Evolutionary conservation across 2,113 vertebrate genomes (phyloP), one percentile per base, ranked within the genome.

Genomic region (Orycteropus afer): DNA sequence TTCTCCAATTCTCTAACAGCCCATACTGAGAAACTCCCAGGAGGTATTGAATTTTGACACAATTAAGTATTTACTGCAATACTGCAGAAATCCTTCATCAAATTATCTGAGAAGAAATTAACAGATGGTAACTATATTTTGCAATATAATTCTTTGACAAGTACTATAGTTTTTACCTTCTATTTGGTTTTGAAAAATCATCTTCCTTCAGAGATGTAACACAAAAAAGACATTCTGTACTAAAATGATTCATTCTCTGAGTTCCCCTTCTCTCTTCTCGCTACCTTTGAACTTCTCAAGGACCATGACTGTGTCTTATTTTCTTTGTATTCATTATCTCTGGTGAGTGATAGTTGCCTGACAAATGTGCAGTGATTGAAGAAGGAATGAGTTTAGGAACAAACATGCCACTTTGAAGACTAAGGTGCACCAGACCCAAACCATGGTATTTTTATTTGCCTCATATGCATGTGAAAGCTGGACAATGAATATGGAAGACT

Each of bases 1-100:
- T 32, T 93, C 63, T 84, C 29, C 7, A 63, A 1, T 81, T 94
- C 37, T 51, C 12, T 73, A 78, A 88, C 65, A 91, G 22, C 23
- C 37, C 47, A 10, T 42, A 61, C 86, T 81, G 49, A 89, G 22
- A 45, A 53, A 84, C 10, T 37, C 65, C 5, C 12, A 51, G 40
- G 42, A 40, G 12, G 3, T 40, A 59, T 37, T 86, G 51, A 73
- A 51, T 80, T 91, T 83, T 79, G n/a, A 55, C 20, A 37, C 2
- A 23, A 74, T 69, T 76, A 55, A 77, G 4, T 34, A 2, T 61
- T 93, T 59, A 59, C 57, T 84, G 85, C 85, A 93, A 82, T 79
- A 11, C 17, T 40, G 14, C 25, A 86, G 69, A 94, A 95, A 73
- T 57, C 34, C 22, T 92, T 61, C 49, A 27, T 96, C 25, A 74